Evolutionary conservation across 2,797 vertebrate species (phyloP).

Genomic region (Sylvilagus floridanus): DNA sequence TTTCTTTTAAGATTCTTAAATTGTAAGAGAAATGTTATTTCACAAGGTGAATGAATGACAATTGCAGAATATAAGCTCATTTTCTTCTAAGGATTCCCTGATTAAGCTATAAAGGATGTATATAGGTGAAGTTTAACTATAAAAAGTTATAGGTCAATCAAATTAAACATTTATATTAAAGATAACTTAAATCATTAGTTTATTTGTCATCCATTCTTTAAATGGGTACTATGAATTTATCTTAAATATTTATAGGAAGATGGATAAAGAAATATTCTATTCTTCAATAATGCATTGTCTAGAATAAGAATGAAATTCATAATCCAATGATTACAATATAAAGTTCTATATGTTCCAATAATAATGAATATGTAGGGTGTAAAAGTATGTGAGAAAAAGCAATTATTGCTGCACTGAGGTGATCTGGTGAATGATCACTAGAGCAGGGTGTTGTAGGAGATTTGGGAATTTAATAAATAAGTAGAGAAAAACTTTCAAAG

Average conservation of each 20-base stretch:
- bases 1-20: constrained; percentile 18
- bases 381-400: not conserved
- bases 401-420: not conserved
- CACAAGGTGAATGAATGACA: not conserved
- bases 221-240: not conserved
- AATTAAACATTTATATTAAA: constrained; percentile 38
- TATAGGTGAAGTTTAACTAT: not conserved
- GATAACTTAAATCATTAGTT: constrained; percentile 8
- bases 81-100: not conserved
- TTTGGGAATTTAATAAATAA: not conserved
- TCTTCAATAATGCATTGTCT: not conserved
- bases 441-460: not conserved
- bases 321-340: not conserved
- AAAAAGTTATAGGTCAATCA: not conserved
- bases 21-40: not conserved
- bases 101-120: not conserved
- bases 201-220: not conserved
- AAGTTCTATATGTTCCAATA: not conserved
- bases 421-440: not conserved
- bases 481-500: not conserved
- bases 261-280: not conserved
- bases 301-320: not conserved
- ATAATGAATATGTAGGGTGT: not conserved
- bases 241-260: not conserved
- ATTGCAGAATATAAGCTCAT: not conserved